phyloP scores from a whole-genome alignment of 2,888 invertebrate genomes.

The Kuschelorhynchus macadamiae region DNA sequence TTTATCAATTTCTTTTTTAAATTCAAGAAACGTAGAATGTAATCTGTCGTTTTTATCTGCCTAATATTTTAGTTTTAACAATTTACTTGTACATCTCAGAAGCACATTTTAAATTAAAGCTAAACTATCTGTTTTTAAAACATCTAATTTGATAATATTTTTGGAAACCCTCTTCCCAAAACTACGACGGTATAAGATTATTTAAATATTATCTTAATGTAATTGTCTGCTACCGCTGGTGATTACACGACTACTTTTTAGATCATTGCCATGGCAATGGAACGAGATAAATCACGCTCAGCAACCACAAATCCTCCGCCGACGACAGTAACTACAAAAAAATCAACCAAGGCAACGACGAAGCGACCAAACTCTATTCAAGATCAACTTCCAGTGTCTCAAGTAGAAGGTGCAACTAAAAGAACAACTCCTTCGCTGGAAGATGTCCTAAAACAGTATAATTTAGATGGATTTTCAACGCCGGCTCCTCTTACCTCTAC shows the following conservation, averaged over 20 bases:
- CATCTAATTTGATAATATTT: too few species aligned
- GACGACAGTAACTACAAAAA: conserved; percentile 50
- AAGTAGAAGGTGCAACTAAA: conserved; percentile 42
- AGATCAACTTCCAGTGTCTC: conserved; percentile 51
- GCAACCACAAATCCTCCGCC: conserved; percentile 47
- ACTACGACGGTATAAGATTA: too few species aligned
- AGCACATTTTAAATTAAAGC: too few species aligned
- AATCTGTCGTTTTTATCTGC: too few species aligned
- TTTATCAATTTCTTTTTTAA: too few species aligned
- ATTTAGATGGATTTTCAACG: conserved; percentile 56
- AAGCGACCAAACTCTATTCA: conserved; percentile 57
- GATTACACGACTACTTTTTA: conserved; percentile 47
- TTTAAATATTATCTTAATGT: too few species aligned
- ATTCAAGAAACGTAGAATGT: too few species aligned
- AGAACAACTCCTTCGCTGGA: conserved; percentile 58
- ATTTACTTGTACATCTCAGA: too few species aligned
- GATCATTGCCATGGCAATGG: conserved; percentile 64
- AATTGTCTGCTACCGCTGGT: too few species aligned
- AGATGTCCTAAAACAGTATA: conserved; percentile 64
- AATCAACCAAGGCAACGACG: conserved; percentile 38
- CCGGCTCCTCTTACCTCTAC: conserved; percentile 59
- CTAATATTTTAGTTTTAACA: too few species aligned
- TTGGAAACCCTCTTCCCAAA: too few species aligned
- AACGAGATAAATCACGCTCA: conserved; percentile 44
- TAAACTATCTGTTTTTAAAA: too few species aligned